Evolutionary conservation across 2,797 vertebrate genomes (phyloP), one percentile per base, ranked within the genome.

Genomic region (Rhabdomys pumilio): DNA sequence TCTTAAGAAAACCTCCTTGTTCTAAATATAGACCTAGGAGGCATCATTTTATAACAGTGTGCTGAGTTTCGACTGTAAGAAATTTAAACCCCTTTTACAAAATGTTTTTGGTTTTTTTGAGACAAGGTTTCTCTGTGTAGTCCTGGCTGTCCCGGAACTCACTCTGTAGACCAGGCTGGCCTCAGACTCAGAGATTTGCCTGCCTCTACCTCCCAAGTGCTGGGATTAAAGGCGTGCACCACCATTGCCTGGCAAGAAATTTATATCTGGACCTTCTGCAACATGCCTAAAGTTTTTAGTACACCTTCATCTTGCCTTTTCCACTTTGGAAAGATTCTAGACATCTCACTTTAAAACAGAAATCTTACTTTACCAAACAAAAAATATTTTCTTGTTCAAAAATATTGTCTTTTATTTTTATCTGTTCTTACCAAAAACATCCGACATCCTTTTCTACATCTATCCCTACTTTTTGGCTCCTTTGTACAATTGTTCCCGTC

Each of bases 1-100:
- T 73, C 69, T 88, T 59, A 88, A 44, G 86, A 75, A 88, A 75
- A 73, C 53, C 38, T 73, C 69, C n/a, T 59, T 88, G 26, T 75
- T 75, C 69, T 34, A 76, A 76, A 89, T 17, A 89, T 20, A 89
- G 26, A 89, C 34, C 53, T 14, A 44, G 85, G 53, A 44, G 85
- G 53, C 57, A 20, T 57, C 24, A 41, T 44, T 29, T 75, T 88
- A 31, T 31, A 19, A 57, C 22, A 31, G 55, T 44, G 19, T 59
- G n/a, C n/a, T 75, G 53, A 31, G 4, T 57, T 87, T 73, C 29
- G 47, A 55, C 20, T 29, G 24, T 72, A 72, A 72, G 20, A 72
- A 72, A 55, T 55, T 41, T 73, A 87, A 73, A 41, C 34, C 2
- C 47, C 22, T 50, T 47, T 47, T 47, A 3, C 24, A n/a, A n/a